Evolutionary conservation across 2,797 vertebrate species (phyloP), one percentile per base, ranked within the genome.

Genomic region (Tokudaia muenninki): DNA sequence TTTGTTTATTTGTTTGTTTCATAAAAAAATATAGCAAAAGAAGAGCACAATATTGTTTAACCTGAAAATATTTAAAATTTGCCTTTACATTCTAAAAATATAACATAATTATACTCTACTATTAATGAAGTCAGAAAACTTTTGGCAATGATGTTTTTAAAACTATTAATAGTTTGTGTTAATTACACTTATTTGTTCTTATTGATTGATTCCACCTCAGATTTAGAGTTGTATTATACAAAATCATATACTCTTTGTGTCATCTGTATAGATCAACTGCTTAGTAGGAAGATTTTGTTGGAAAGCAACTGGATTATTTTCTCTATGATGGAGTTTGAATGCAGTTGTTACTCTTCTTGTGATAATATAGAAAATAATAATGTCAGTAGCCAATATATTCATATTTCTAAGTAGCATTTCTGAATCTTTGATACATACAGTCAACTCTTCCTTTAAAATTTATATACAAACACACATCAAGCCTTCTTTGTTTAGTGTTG

Each of bases 121-220:
- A 50, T 70, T 57, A 92, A 17, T 67, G 37, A 94, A 93, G 5
- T 10, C 65, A 67, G 50, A 93, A 95, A 90, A 0, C 86, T 63
- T 78, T 97, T 92, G 67, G 22, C 17, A 82, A 31, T 88, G 61
- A 41, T 31, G 0, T 89, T 97, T 95, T 86, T 70, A n/a, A 91
- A 88, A 83, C 79, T 11, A 89, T 94, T 92, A 81, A 37, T 37
- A 63, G 31, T 8, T 92, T 91, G 7, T 87, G 41, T 55, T 87
- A 34, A 19, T 52, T 87, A 87, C 6, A 47, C 26, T 24, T 79
- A 59, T 29, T 50, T 72, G 8, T n/a, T 86, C 14, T 29, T 41
- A 41, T 82, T 61, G 82, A 92, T 44, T 72, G 47, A 13, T n/a
- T 14, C 74, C 93, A 8, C 19, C 22, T 94, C 67, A 90, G 5